Evolutionary conservation across 2,888 invertebrate genomes (phyloP), one percentile per base, ranked within the genome.

Genomic region (Lutraria lutraria): DNA sequence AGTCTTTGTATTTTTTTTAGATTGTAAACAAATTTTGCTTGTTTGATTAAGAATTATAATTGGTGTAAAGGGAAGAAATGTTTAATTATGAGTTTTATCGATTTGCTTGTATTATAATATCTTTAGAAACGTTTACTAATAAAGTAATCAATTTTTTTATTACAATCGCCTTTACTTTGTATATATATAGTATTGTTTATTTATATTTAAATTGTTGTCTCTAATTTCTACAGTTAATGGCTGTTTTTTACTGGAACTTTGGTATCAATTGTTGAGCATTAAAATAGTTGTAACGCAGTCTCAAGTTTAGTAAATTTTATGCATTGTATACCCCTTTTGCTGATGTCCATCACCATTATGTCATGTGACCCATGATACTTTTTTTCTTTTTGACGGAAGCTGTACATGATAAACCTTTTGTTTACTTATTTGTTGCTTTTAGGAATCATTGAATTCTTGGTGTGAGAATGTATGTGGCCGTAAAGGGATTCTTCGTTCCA

Each of bases 21-120:
- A 34, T 72, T 34, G 31, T 34, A 19, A 76, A 76, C 76, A 76
- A 68, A 31, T 76, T 43, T 43, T 76, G 72, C 76, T 31, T 34
- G 29, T 31, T 25, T 15, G 16, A 43, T 43, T 4, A 43, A 43
- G 43, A 43, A 43, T n/a, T 13, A n/a, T 25, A 72, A 25, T 72
- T 25, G 6, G 76, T 76, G 76, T 76, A 19, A 31, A 76, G 31
- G 25, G 34, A 76, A 6, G 29, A 19, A 15, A 76, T 76, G 25
- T 76, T 76, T 76, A 31, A 34, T 76, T 31, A 34, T 34, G 76
- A 76, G 29, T 16, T n/a, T 13, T 34, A 76, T 76, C 31, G 76
- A 25, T 25, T 68, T n/a, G 10, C n/a, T n/a, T n/a, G n/a, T n/a
- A n/a, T n/a, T n/a, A n/a, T n/a, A n/a, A n/a, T n/a, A n/a, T n/a